Percentiles rank a stretch among this genome's conserved stretches.
These are phyloP conservation scores for Phenganax subtilis DNA, from an alignment of 92 coral and sea anemone species.

Conservation along the genomic window DNA sequence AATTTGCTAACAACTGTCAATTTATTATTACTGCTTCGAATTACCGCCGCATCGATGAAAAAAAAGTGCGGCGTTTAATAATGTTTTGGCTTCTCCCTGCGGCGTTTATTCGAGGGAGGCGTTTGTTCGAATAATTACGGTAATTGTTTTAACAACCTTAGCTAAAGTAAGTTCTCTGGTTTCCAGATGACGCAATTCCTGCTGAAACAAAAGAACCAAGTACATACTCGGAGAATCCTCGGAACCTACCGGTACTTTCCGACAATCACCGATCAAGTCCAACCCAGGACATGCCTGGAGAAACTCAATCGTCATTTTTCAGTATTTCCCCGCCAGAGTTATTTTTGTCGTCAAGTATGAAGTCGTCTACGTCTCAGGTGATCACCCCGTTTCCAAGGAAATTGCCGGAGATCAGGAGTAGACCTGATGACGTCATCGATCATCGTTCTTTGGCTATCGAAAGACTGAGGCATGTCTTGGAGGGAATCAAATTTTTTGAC, in stretches of 20 bases:
- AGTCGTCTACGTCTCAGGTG: slow-evolving; percentile 20
- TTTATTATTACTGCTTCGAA: too few relatives aligned
- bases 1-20: too few relatives aligned
- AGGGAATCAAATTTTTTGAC: slow-evolving; percentile 87
- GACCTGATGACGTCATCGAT: slow-evolving; percentile 11
- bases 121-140: too few relatives aligned
- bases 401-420: slow-evolving; percentile 25
- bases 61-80: too few relatives aligned
- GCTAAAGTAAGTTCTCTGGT: not conserved
- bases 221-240: not conserved
- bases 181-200: not conserved
- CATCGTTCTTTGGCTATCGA: slow-evolving; percentile 54
- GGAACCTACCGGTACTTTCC: not conserved
- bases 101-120: too few relatives aligned
- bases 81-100: too few relatives aligned
- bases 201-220: slow-evolving; percentile 1
- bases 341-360: slow-evolving; percentile 24
- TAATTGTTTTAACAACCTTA: too few relatives aligned
- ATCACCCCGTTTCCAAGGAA: slow-evolving; percentile 33
- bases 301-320: slow-evolving; percentile 14
- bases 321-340: slow-evolving; percentile 6
- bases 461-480: slow-evolving; percentile 67
- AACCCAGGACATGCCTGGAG: slow-evolving; percentile 6
- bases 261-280: slow-evolving; percentile 9
- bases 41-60: too few relatives aligned